Percentiles rank a stretch among this genome's conserved stretches.
phyloP scores from a whole-genome alignment of 2,888 invertebrate genomes.

The Eremobia ochroleuca region DNA sequence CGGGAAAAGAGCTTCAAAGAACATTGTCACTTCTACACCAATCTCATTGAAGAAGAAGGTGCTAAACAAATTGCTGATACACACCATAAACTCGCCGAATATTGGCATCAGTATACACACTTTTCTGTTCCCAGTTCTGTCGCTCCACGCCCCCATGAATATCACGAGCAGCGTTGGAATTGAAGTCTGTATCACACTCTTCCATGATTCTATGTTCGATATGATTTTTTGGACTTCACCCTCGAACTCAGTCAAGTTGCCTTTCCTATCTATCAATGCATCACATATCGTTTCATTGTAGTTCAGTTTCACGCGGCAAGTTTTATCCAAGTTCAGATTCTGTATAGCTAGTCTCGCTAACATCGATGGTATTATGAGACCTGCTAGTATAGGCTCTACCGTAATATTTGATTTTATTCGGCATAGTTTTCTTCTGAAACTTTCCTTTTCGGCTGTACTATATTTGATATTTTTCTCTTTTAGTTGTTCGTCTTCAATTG shows the following conservation, averaged over 20 bases:
- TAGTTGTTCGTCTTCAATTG: conserved; percentile 79
- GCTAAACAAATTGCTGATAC: conserved; percentile 87
- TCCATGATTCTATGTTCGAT: conserved; percentile 90
- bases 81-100: conserved; percentile 88
- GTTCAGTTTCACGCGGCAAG: conserved; percentile 81
- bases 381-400: conserved; percentile 94
- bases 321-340: conserved; percentile 86
- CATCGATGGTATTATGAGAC: conserved; percentile 92
- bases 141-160: conserved; percentile 92
- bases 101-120: conserved; percentile 91
- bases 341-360: conserved; percentile 93
- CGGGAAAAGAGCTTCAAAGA: conserved; percentile 89
- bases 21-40: conserved; percentile 89
- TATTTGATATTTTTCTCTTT: conserved; percentile 70
- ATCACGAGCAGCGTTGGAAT: conserved; percentile 90
- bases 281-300: conserved; percentile 83
- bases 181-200: conserved; percentile 90
- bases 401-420: conserved; percentile 92
- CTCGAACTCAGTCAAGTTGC: conserved; percentile 92
- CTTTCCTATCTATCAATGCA: conserved; percentile 79
- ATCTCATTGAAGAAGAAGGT: conserved; percentile 90
- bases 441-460: conserved; percentile 80
- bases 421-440: conserved; percentile 88
- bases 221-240: conserved; percentile 91
- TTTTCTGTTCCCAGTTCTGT: conserved; percentile 90